These are phyloP conservation scores for Zaprionus ornatus DNA, from an alignment of 1,140 invertebrate species.

Conservation along the genomic window DNA sequence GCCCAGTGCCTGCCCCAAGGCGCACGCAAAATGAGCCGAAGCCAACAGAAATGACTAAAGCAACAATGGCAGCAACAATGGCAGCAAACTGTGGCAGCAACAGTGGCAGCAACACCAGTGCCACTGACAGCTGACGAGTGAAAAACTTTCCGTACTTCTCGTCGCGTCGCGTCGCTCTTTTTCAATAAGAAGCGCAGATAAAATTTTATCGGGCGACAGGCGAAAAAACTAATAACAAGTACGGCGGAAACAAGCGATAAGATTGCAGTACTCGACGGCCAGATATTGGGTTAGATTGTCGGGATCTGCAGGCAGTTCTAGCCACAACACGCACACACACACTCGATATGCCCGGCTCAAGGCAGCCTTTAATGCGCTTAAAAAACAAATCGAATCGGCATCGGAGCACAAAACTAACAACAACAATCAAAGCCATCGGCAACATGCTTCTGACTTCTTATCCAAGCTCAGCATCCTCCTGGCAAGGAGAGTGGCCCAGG, in stretches of 20 bases:
- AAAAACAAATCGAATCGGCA: constrained; percentile 1
- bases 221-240: constrained; percentile 38
- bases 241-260: background rate
- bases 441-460: constrained; percentile 1
- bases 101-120: constrained; percentile 4
- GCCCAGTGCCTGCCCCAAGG: constrained; percentile 21
- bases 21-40: constrained; percentile 59
- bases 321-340: background rate
- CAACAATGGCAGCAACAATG: background rate
- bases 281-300: background rate
- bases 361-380: constrained; percentile 35
- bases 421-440: constrained; percentile 11
- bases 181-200: constrained; percentile 55
- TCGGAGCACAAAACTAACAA: constrained; percentile 22
- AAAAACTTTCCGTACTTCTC: constrained; percentile 31
- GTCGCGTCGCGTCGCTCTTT: background rate
- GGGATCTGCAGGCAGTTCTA: background rate
- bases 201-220: constrained; percentile 52
- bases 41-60: constrained; percentile 46
- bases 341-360: background rate
- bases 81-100: constrained; percentile 12
- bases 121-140: constrained; percentile 50
- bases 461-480: background rate
- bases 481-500: background rate
- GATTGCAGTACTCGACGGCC: background rate